Evolutionary conservation across 1,140 invertebrate species (phyloP).

Genomic region (Drosophila azteca): DNA sequence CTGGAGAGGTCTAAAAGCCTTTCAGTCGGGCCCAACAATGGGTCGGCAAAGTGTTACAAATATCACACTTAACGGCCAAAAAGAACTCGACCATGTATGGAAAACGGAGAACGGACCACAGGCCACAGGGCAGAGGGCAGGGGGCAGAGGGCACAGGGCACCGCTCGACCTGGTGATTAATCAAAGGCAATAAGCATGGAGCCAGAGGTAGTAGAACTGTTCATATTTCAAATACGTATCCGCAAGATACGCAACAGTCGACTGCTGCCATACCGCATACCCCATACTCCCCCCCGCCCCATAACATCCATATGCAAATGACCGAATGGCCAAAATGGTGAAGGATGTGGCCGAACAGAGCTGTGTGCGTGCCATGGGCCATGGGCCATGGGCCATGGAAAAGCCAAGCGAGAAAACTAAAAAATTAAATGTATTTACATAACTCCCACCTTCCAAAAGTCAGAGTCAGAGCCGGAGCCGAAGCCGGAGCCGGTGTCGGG

Average conservation of each 20-base stretch:
- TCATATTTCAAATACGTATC: constrained; percentile 63
- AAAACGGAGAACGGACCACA: constrained; percentile 14
- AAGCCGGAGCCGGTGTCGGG: neutral
- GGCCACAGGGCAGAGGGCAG: neutral
- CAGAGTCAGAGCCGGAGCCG: constrained; percentile 12
- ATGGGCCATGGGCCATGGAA: constrained; percentile 23
- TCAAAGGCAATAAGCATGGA: constrained; percentile 51
- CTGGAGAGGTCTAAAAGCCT: constrained; percentile 42
- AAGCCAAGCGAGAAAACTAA: constrained; percentile 40
- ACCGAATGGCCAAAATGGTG: constrained; percentile 11
- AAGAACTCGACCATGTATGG: constrained; percentile 39
- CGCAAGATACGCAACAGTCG: constrained; percentile 72
- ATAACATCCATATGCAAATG: constrained; percentile 15
- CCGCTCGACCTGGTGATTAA: constrained; percentile 60
- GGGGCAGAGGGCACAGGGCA: constrained; percentile 31
- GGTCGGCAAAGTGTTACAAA: constrained; percentile 80
- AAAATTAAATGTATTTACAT: constrained; percentile 73
- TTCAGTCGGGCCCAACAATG: constrained; percentile 53
- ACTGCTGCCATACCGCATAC: constrained; percentile 12
- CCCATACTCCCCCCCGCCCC: constrained; percentile 4
- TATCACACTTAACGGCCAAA: constrained; percentile 70
- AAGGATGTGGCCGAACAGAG: constrained; percentile 15
- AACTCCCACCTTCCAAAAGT: constrained; percentile 13
- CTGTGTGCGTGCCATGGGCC: constrained; percentile 49
- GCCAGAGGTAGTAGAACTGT: constrained; percentile 43